These are phyloP conservation scores for Acronicta aceris DNA, from an alignment of 2,888 invertebrate genomes.

Conservation along the genomic window DNA sequence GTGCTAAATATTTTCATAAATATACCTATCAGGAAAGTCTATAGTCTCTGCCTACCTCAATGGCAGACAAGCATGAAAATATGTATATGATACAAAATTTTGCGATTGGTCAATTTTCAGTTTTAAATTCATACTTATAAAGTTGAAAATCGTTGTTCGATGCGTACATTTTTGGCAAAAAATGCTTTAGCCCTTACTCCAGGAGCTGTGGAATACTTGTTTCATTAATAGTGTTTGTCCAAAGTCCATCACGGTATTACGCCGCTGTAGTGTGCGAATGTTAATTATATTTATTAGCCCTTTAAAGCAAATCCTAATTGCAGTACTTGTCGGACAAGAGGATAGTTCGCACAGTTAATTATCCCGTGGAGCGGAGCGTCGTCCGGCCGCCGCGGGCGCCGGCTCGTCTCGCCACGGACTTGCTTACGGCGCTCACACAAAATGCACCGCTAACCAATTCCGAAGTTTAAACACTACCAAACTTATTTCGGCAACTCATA, in stretches of 20 bases:
- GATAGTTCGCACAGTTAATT: slow-evolving; percentile 87
- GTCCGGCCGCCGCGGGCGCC: slow-evolving; percentile 74
- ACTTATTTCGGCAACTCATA: slow-evolving; percentile 86
- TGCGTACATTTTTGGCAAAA: too few species aligned
- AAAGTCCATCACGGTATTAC: too few species aligned
- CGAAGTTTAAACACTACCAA: slow-evolving; percentile 83
- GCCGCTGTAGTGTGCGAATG: slow-evolving; percentile 45
- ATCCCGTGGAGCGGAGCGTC: slow-evolving; percentile 71
- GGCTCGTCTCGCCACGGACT: slow-evolving; percentile 61
- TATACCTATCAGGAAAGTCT: too few species aligned
- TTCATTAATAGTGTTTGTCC: too few species aligned
- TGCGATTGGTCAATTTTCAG: too few species aligned
- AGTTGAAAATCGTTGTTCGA: too few species aligned
- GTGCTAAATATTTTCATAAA: background rate
- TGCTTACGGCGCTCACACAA: slow-evolving; percentile 70
- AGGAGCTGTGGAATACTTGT: too few species aligned
- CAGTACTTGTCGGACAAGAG: slow-evolving; percentile 74
- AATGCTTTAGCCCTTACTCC: too few species aligned
- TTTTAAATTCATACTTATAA: too few species aligned
- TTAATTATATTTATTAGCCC: slow-evolving; percentile 78
- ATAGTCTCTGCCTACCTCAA: too few species aligned
- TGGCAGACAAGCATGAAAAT: too few species aligned
- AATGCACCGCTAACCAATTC: slow-evolving; percentile 85
- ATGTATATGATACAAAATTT: too few species aligned
- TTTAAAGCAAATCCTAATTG: slow-evolving; percentile 82